These are phyloP conservation scores for Trematocara macrostoma DNA, from an alignment of 2,113 vertebrate species.

Conservation along the genomic window DNA sequence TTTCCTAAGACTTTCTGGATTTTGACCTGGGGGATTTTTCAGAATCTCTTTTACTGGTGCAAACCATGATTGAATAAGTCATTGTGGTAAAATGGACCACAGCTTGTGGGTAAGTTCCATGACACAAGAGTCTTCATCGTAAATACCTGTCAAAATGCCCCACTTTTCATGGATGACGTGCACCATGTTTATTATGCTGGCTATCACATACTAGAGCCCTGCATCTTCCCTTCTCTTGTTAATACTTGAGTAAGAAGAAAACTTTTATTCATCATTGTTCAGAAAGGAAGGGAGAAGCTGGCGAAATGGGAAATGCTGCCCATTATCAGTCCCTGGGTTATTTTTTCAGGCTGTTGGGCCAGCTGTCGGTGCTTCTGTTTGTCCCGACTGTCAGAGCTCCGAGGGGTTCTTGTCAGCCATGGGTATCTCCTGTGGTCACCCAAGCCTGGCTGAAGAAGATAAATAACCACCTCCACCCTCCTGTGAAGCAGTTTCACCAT, in stretches of 20 bases:
- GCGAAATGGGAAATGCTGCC: not conserved
- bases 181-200: not conserved
- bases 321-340: slow-evolving; percentile 1
- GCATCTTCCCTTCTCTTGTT: not conserved
- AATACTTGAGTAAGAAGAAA: not conserved
- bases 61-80: slow-evolving; percentile 31
- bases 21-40: slow-evolving; percentile 12
- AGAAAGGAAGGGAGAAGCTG: not conserved
- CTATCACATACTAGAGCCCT: not conserved
- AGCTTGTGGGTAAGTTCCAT: not conserved
- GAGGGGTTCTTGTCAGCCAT: not conserved
- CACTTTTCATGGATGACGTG: not conserved
- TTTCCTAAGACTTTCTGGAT: slow-evolving; percentile 27
- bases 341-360: not conserved
- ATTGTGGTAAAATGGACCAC: slow-evolving; percentile 4
- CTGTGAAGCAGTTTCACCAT: not conserved
- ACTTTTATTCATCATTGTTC: not conserved
- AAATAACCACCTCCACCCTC: slow-evolving; percentile 15
- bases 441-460: slow-evolving; percentile 7
- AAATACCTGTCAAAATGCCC: not conserved
- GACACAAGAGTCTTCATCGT: not conserved
- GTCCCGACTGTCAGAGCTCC: slow-evolving; percentile 18
- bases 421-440: not conserved
- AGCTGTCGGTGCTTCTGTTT: not conserved
- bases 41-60: slow-evolving; percentile 16